These are phyloP conservation scores for Eulimnadia texana DNA, from an alignment of 1,140 invertebrate genomes.

Conservation along the genomic window DNA sequence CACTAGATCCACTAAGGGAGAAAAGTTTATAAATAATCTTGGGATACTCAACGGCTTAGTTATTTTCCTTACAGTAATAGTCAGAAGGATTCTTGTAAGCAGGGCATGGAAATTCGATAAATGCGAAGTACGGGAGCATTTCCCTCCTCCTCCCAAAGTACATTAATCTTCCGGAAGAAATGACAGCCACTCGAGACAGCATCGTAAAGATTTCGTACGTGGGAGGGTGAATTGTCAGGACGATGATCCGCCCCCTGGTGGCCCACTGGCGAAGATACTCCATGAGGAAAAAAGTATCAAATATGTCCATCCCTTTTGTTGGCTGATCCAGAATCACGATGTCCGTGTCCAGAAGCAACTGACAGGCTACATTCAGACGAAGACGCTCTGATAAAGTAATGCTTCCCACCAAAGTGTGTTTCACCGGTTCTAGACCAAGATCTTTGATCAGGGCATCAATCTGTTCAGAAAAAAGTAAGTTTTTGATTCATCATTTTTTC, in stretches of 20 bases:
- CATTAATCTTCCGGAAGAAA: slow-evolving; percentile 77
- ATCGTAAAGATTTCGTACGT: slow-evolving; percentile 92
- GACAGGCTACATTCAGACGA: slow-evolving; percentile 71
- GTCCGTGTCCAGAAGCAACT: slow-evolving; percentile 66
- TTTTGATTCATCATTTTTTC: not conserved
- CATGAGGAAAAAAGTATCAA: slow-evolving; percentile 86
- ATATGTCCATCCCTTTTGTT: slow-evolving; percentile 85
- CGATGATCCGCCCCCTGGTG: slow-evolving; percentile 59
- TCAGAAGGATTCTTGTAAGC: slow-evolving; percentile 92
- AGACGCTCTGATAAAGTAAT: slow-evolving; percentile 73
- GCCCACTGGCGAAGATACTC: slow-evolving; percentile 91
- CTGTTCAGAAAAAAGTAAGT: slow-evolving; percentile 31
- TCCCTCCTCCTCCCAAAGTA: slow-evolving; percentile 75
- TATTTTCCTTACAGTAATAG: slow-evolving; percentile 58
- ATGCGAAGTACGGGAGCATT: slow-evolving; percentile 83
- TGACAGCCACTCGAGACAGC: slow-evolving; percentile 68
- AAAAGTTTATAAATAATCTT: slow-evolving; percentile 30
- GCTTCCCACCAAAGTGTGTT: slow-evolving; percentile 54
- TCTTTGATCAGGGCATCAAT: slow-evolving; percentile 77
- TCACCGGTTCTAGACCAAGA: slow-evolving; percentile 69
- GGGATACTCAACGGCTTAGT: slow-evolving; percentile 14
- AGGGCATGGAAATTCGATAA: slow-evolving; percentile 86
- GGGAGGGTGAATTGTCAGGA: slow-evolving; percentile 83
- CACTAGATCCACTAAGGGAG: slow-evolving; percentile 64
- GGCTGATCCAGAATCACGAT: slow-evolving; percentile 75